Conservation (phyloP, 2,888 invertebrate genomes). For the Aphodius granarius region DNA sequence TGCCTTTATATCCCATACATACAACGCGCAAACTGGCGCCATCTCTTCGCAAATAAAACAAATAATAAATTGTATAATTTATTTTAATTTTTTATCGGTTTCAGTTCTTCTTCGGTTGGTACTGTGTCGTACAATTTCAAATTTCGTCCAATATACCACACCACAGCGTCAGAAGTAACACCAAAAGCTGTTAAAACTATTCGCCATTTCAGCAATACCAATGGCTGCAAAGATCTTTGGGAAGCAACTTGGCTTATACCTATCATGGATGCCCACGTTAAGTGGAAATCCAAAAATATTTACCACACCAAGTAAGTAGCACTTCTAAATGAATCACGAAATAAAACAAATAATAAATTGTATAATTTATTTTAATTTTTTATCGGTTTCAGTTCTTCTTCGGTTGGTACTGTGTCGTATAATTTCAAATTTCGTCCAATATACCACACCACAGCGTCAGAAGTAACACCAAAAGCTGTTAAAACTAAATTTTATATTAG, state of each 20-base stretch:
- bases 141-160: constrained; percentile 62
- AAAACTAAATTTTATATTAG: constrained; percentile 51
- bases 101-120: constrained; percentile 22
- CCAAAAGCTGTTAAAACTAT: too few relatives aligned
- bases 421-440: constrained; percentile 62
- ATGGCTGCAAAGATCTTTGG: constrained; percentile 43
- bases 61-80: background rate
- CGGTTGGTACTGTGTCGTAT: constrained; percentile 50
- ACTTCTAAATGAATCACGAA: too few relatives aligned
- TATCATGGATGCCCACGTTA: constrained; percentile 42
- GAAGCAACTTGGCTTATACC: constrained; percentile 45
- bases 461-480: constrained; percentile 60
- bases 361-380: constrained; percentile 9
- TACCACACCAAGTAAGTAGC: constrained; percentile 38
- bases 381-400: constrained; percentile 23
- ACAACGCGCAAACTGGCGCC: background rate
- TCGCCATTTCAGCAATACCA: constrained; percentile 41
- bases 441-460: constrained; percentile 64
- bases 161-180: constrained; percentile 61
- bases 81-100: constrained; percentile 13
- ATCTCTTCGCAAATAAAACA: constrained; percentile 8
- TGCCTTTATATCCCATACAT: background rate
- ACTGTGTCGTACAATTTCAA: constrained; percentile 60
- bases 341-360: background rate
- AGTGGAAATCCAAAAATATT: constrained; percentile 37